Percentiles rank a stretch among this genome's conserved stretches.
Evolutionary conservation across 2,888 invertebrate species (phyloP).

Genomic region (Amphipoea oculea): DNA sequence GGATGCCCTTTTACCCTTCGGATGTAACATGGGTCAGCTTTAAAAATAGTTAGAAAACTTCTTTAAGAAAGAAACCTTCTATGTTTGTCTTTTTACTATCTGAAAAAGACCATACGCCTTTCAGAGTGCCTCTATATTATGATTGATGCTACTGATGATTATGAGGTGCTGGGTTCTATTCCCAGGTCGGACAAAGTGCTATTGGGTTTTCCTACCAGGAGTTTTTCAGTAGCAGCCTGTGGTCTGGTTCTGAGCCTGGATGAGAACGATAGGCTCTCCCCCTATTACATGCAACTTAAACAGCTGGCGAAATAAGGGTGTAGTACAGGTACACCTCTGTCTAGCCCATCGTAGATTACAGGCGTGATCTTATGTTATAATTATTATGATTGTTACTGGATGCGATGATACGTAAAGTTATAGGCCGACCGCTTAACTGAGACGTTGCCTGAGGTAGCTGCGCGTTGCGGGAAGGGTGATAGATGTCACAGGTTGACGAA

Average conservation of each 20-base stretch:
- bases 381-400: neutral
- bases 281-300: neutral
- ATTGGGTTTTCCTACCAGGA: neutral
- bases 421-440: no score
- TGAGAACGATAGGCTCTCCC: neutral
- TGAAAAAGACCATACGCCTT: neutral
- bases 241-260: neutral
- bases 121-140: neutral
- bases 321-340: neutral
- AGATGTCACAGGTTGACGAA: no score
- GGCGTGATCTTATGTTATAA: neutral
- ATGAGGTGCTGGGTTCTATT: neutral
- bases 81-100: neutral
- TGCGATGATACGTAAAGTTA: neutral
- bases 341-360: neutral
- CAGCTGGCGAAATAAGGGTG: neutral
- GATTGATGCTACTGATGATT: neutral
- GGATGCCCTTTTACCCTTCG: slow-evolving; percentile 39
- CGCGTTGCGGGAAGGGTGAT: no score
- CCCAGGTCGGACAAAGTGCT: neutral
- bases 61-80: neutral
- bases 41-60: slow-evolving; percentile 33
- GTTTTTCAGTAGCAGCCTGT: neutral
- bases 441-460: no score
- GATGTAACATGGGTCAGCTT: slow-evolving; percentile 21